These are phyloP conservation scores for Urocyon cinereoargenteus DNA, from an alignment of 2,797 vertebrate genomes.

Conservation along the genomic window DNA sequence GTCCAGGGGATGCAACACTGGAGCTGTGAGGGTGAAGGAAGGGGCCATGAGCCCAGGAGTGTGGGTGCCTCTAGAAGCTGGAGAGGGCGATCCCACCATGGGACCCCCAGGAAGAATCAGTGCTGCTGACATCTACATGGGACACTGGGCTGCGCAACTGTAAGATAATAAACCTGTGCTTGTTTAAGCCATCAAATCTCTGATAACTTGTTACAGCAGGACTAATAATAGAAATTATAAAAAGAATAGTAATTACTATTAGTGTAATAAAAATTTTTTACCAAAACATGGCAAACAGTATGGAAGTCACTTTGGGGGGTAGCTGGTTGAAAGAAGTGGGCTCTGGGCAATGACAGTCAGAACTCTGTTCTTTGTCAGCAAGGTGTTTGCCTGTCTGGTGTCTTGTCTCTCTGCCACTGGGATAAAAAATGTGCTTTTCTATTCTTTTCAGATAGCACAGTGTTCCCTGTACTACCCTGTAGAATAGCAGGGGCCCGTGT, in stretches of 20 bases:
- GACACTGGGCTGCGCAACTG: not conserved
- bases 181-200: not conserved
- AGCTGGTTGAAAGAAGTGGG: not conserved
- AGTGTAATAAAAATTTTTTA: not conserved
- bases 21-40: not conserved
- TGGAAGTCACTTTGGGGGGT: not conserved
- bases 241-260: not conserved
- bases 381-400: not conserved
- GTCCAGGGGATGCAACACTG: not conserved
- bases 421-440: not conserved
- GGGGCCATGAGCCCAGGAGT: not conserved
- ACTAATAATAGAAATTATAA: not conserved
- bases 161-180: not conserved
- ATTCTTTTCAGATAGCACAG: not conserved
- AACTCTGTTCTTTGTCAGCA: not conserved
- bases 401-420: not conserved
- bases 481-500: not conserved
- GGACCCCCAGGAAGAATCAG: not conserved
- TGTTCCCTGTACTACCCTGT: not conserved
- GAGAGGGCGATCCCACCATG: not conserved
- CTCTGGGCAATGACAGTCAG: not conserved
- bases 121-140: accelerated
- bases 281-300: not conserved
- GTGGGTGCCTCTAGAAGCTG: not conserved
- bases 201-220: not conserved